Base-by-base conservation (phyloP, 2,113 vertebrate species). In the Phasianus colchicus region DNA sequence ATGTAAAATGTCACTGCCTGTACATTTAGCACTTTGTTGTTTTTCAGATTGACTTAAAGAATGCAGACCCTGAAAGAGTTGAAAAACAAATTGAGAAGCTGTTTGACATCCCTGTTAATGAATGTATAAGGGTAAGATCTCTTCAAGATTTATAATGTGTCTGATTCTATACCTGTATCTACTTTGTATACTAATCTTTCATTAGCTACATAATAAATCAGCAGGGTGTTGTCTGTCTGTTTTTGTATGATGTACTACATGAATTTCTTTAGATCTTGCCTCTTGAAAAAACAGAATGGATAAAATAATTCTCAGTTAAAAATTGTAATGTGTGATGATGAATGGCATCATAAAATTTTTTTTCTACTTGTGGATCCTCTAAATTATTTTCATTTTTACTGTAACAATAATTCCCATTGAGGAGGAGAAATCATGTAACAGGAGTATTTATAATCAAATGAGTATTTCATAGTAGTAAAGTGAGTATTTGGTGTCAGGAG, bases 1-100 rank as follows among this genome's bases (percentile, higher is more conserved):
- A 16, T 8, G 21, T 22, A 64, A 43, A 25, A 29, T 1, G 0
- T 13, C 10, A 3, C 71, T 61, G 58, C 24, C 47, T 81, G 11
- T 65, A 8, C 85, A 22, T 58, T 67, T 75, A 89, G 38, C 20
- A 61, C 13, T 79, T 67, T 48, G 34, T 73, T 96, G 73, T 93
- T 97, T 95, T 93, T 64, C 86, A 99, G 99, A 99, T 99, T 95
- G 99, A 99, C 96, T 97, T 99, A 89, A 99, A 99, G 98, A 99
- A 99, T 93, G 99, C 99, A 50, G 98, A 99, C 86, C 99, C 99
- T 65, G 98, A 98, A 89, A 97, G 98, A 89, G 99, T 99, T 85
- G 99, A 98, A 97, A 98, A 98, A 52, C 99, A 99, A 96, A 99
- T 99, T 89, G 99, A 99, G 97, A 99, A 98, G 63, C 95, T 99